Evolutionary conservation across 2,113 vertebrate genomes (phyloP), one percentile per base, ranked within the genome.

Genomic region (Pampusana beccarii): DNA sequence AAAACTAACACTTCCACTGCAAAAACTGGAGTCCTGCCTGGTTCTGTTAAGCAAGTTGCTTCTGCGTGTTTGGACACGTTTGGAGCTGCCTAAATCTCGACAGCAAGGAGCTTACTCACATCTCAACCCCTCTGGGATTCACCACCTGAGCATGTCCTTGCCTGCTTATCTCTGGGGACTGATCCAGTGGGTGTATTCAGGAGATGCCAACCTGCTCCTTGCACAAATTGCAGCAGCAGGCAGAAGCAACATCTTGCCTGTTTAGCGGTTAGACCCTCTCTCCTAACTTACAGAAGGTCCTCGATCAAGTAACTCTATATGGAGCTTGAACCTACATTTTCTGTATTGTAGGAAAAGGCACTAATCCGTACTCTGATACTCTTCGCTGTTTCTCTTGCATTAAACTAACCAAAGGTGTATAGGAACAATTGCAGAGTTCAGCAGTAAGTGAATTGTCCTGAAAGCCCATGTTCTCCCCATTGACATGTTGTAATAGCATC

Each of bases 31-130:
- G 34, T 36, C 20, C 18, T 44, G 20, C 28, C 26, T 50, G 11
- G 26, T n/a, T 81, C 70, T 61, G 21, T 34, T 80, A 60, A 89
- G 31, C 9, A n/a, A 12, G 2, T 56, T 80, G 12, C 34, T 78
- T 72, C 56, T 80, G 7, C 20, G 13, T 51, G 91, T 92, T 83
- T 80, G 83, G 65, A 31, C 94, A 18, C 80, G 95, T 97, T 80
- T 92, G 80, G 88, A 96, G 69, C 61, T 95, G 96, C 48, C 88
- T 44, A 29, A 71, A 19, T 84, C 91, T 92, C 61, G 16, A 72
- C 46, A 81, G 64, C 16, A 69, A 91, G 72, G 64, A 88, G 65
- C 80, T 96, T 95, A 96, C 80, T 96, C 92, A 97, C n/a, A 50
- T 64, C 77, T 78, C 86, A 95, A 64, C 77, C 56, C 42, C 1